Percentiles rank a stretch among this genome's conserved stretches.
Evolutionary conservation across 92 coral and sea anemone genomes (phyloP).

Genomic region (Hydrozoanthus gracilis): DNA sequence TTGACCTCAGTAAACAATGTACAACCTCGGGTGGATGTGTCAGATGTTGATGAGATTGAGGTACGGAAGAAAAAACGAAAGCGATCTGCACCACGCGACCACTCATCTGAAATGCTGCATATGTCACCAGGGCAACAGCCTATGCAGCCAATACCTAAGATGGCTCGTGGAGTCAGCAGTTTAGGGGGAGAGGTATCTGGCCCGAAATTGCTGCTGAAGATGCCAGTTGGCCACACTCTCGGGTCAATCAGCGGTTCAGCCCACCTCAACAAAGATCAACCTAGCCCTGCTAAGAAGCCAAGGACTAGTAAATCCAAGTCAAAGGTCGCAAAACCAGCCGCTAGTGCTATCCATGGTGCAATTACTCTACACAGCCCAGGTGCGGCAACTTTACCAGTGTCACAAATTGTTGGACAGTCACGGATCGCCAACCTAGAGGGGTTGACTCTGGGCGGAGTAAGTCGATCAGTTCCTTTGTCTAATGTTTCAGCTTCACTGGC

Average conservation of each 20-base stretch:
- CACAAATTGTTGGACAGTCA: constrained; percentile 40
- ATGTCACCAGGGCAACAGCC: constrained; percentile 46
- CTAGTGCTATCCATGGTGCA: constrained; percentile 52
- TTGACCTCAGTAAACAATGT: constrained; percentile 77
- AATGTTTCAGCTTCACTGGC: constrained; percentile 59
- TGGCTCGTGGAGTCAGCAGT: constrained; percentile 46
- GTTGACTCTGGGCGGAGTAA: constrained; percentile 46
- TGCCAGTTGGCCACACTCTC: constrained; percentile 80
- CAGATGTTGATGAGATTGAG: constrained; percentile 94
- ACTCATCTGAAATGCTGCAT: constrained; percentile 64
- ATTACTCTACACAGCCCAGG: constrained; percentile 53
- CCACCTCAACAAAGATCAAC: constrained; percentile 65
- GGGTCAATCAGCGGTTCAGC: constrained; percentile 74
- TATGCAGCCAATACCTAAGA: constrained; percentile 14
- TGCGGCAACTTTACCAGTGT: constrained; percentile 44
- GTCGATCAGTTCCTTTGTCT: constrained; percentile 65
- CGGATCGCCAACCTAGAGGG: constrained; percentile 47
- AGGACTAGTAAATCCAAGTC: constrained; percentile 79
- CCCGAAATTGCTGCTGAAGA: constrained; percentile 67
- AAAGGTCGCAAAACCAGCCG: constrained; percentile 51
- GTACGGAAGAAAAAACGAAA: constrained; percentile 91
- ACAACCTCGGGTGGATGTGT: constrained; percentile 84
- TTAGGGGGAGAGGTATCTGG: constrained; percentile 32
- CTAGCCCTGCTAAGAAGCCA: constrained; percentile 82
- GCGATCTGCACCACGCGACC: constrained; percentile 82